Conservation (phyloP, 2,113 vertebrate species). For the Neodon shergylaensis region DNA sequence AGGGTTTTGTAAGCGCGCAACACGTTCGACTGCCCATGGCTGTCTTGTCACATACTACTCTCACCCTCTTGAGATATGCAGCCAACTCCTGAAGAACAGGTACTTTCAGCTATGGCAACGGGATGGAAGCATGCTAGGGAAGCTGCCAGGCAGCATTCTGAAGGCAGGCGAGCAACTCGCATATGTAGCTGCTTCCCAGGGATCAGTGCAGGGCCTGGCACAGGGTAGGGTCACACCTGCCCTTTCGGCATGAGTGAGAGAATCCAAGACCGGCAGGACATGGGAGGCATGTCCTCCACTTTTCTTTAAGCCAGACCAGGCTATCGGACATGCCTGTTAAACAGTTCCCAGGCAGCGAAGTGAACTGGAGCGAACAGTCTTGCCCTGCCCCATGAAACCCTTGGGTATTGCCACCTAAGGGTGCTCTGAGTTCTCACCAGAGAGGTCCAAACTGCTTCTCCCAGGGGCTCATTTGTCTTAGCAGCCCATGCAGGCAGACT, state of each 20-base stretch:
- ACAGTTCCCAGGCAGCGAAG: neutral
- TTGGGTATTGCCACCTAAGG: neutral
- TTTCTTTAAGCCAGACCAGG: neutral
- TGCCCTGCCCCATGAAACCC: rapidly evolving
- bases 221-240: neutral
- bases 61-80: neutral
- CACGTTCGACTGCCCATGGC: rapidly evolving
- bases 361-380: neutral
- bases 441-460: neutral
- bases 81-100: neutral
- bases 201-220: neutral
- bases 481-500: neutral
- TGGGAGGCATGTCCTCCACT: too few relatives aligned
- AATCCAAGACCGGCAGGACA: neutral
- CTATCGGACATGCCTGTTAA: rapidly evolving
- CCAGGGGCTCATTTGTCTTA: rapidly evolving
- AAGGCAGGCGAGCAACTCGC: neutral
- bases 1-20: neutral
- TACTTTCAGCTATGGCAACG: too few relatives aligned
- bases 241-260: neutral
- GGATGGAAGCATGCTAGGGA: neutral
- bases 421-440: neutral
- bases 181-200: neutral
- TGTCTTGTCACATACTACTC: neutral
- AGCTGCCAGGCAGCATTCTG: neutral